A percentile compares a stretch with the other conserved stretches of the same genome.
Evolutionary conservation across 1,140 invertebrate genomes (phyloP).

Genomic region (Thalassaphorura encarpata): DNA sequence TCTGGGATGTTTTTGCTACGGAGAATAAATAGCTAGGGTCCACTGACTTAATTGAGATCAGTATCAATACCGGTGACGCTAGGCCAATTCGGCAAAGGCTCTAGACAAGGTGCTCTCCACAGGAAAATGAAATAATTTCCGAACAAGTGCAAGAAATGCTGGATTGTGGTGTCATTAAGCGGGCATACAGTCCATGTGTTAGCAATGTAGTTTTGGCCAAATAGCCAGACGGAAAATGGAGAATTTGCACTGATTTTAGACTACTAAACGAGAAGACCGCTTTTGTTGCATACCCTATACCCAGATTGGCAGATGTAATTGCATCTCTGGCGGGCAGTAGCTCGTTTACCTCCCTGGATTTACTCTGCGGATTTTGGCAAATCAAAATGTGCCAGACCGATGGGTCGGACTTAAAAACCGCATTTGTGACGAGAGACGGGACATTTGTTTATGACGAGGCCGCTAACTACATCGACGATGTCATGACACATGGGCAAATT

Average conservation of each 20-base stretch:
- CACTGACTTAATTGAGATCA: not conserved
- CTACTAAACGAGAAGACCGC: not conserved
- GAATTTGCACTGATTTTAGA: not conserved
- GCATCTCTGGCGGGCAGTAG: not conserved
- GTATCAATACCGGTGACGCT: not conserved
- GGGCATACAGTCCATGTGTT: not conserved
- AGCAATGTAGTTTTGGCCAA: not conserved
- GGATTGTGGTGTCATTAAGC: not conserved
- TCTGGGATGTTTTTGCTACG: too few relatives aligned
- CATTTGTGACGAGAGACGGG: not conserved
- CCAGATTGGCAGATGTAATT: not conserved
- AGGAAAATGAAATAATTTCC: not conserved
- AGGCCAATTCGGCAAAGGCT: not conserved
- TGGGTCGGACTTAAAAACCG: not conserved
- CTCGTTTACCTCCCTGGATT: not conserved
- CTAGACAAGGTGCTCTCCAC: not conserved
- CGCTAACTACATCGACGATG: not conserved
- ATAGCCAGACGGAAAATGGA: not conserved
- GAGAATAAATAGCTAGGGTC: not conserved
- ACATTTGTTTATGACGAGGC: not conserved
- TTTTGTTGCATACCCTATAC: not conserved
- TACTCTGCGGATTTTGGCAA: not conserved
- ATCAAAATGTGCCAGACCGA: not conserved
- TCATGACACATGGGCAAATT: not conserved
- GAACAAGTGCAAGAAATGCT: conserved; percentile 1